A percentile compares a stretch with the other conserved stretches of the same genome.
These are phyloP conservation scores for Plagodis pulveraria DNA, from an alignment of 2,888 invertebrate species.

Conservation along the genomic window DNA sequence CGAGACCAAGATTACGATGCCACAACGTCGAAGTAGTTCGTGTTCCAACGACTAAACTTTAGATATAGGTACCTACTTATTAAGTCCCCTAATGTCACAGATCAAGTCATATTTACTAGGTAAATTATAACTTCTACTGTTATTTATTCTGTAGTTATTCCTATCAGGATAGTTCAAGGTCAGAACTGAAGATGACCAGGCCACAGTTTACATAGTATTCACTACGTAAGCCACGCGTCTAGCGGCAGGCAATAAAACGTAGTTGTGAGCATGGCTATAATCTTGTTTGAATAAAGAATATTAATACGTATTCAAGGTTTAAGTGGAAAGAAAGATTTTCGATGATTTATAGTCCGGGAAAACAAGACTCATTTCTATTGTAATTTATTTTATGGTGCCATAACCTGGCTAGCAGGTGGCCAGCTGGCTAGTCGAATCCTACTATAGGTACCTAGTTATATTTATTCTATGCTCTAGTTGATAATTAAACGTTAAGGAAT, in stretches of 20 bases:
- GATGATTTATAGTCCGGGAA: neutral
- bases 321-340: neutral
- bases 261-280: neutral
- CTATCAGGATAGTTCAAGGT: constrained; percentile 24
- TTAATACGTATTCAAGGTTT: no score
- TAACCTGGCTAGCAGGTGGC: no score
- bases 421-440: no score
- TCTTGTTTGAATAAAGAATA: no score
- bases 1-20: constrained; percentile 35
- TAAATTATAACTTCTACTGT: neutral
- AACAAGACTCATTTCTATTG: neutral
- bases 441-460: no score
- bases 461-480: no score
- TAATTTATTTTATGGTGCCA: neutral
- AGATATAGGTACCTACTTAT: neutral
- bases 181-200: constrained; percentile 12
- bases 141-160: neutral
- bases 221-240: neutral
- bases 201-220: neutral
- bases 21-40: constrained; percentile 11
- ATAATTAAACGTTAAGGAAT: no score
- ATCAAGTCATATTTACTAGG: no score
- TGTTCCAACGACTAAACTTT: constrained; percentile 8
- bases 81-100: no score
- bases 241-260: neutral